Evolutionary conservation across 1,140 invertebrate species (phyloP).

Genomic region (Philotrypesis tridentata): DNA sequence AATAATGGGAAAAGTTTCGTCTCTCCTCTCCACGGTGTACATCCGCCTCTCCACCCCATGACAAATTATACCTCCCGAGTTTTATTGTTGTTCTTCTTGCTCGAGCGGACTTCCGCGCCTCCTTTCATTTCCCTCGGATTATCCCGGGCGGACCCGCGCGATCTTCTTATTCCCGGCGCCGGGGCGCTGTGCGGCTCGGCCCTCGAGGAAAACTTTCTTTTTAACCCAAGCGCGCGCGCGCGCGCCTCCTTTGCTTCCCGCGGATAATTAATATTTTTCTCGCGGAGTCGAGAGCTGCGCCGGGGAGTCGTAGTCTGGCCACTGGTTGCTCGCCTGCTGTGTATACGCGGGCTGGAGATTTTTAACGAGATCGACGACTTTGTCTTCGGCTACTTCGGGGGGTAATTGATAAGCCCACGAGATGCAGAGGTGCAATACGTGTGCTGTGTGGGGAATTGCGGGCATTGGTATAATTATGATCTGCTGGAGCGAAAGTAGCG

Average conservation of each 20-base stretch:
- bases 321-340: constrained; percentile 16
- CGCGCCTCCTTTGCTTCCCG: background rate
- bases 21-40: constrained; percentile 45
- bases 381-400: too few species aligned
- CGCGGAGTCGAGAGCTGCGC: too few species aligned
- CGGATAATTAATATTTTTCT: constrained; percentile 32
- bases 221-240: too few species aligned
- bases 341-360: background rate
- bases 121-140: constrained; percentile 50
- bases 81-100: constrained; percentile 63
- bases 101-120: background rate
- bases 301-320: background rate
- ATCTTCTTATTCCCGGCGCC: constrained; percentile 26
- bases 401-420: too few species aligned
- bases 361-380: background rate
- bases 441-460: too few species aligned
- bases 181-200: background rate
- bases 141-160: constrained; percentile 24
- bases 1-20: constrained; percentile 63
- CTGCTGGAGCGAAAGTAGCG: too few species aligned
- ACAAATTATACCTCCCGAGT: constrained; percentile 62
- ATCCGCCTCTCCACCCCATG: constrained; percentile 49
- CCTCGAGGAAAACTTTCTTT: constrained; percentile 1
- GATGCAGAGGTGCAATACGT: too few species aligned
- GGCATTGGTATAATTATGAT: too few species aligned